Percentiles rank a stretch among this genome's conserved stretches.
These are phyloP conservation scores for Strigamia maritima DNA, from an alignment of 2,888 invertebrate genomes.

Conservation along the genomic window DNA sequence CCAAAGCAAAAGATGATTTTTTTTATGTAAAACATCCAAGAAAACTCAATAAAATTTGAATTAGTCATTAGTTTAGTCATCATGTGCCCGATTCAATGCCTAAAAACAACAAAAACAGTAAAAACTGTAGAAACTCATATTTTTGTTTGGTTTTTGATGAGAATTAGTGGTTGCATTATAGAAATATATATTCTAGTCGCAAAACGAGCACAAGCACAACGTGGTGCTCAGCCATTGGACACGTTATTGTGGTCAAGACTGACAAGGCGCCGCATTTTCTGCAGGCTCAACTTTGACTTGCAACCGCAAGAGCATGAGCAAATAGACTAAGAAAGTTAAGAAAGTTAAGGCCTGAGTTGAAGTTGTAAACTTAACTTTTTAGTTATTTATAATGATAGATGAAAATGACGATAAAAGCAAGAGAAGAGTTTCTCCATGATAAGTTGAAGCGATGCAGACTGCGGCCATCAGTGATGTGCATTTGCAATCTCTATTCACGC, in stretches of 20 bases:
- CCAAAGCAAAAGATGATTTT: too few relatives aligned
- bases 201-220: too few relatives aligned
- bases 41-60: too few relatives aligned
- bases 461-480: slow-evolving; percentile 25
- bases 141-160: too few relatives aligned
- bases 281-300: slow-evolving; percentile 9
- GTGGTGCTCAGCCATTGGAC: neutral
- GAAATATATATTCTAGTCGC: too few relatives aligned
- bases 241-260: slow-evolving; percentile 15
- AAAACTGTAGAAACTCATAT: too few relatives aligned
- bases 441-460: slow-evolving; percentile 27
- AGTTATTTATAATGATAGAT: slow-evolving; percentile 13
- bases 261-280: slow-evolving; percentile 11
- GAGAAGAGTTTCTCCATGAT: neutral
- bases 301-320: neutral
- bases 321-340: neutral
- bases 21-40: too few relatives aligned
- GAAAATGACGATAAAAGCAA: slow-evolving; percentile 22
- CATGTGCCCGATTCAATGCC: too few relatives aligned
- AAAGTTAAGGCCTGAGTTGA: neutral
- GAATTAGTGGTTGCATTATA: too few relatives aligned
- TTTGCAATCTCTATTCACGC: slow-evolving; percentile 31
- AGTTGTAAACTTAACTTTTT: slow-evolving; percentile 1
- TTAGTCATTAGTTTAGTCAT: too few relatives aligned
- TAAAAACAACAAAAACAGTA: too few relatives aligned